These are phyloP conservation scores for Ennomos erosarius DNA, from an alignment of 2,888 invertebrate genomes.

Conservation along the genomic window DNA sequence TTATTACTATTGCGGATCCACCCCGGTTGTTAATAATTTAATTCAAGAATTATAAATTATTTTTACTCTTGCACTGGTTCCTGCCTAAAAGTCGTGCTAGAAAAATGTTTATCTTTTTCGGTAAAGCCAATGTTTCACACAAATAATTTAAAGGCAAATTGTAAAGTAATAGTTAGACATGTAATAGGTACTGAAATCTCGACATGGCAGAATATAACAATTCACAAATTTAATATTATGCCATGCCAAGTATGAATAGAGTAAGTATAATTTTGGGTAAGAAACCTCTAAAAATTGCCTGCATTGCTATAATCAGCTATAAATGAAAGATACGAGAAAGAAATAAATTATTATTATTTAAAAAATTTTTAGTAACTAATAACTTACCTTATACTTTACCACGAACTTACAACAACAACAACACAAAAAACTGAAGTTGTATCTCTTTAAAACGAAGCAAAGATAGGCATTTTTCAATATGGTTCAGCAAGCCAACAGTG, in stretches of 20 bases:
- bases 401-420: no score
- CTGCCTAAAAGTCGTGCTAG: neutral
- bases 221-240: neutral
- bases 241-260: neutral
- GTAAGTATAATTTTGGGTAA: constrained; percentile 13
- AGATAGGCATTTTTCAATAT: no score
- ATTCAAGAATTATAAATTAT: no score
- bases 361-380: no score
- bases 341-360: no score
- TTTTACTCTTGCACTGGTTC: no score
- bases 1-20: no score
- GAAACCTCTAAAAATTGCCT: constrained; percentile 4
- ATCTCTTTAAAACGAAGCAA: no score
- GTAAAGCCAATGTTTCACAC: constrained; percentile 10
- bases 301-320: constrained; percentile 4
- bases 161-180: constrained; percentile 20
- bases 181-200: constrained; percentile 4
- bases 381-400: no score
- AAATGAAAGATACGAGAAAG: no score
- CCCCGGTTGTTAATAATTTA: no score
- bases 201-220: constrained; percentile 3
- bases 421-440: no score
- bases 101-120: neutral
- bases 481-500: neutral
- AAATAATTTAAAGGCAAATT: constrained; percentile 7